Base-by-base conservation (phyloP, 2,888 invertebrate genomes). In the Drosophila prostipennis region DNA sequence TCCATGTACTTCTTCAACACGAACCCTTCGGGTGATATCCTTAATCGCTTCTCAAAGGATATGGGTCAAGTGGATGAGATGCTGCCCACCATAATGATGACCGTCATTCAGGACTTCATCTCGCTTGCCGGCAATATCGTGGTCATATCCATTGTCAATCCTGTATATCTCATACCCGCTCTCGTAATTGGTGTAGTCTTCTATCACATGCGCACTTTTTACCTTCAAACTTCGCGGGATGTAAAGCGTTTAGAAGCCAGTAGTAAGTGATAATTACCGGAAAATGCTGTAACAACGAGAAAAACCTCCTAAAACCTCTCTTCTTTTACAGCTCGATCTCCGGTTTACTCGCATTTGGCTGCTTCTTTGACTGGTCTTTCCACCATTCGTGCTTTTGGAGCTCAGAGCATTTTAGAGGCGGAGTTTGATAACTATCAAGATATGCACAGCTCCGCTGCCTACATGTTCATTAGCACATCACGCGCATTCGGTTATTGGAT, bases 401-500 rank as follows among this genome's bases (percentile, higher is more conserved):
- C 97, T 0, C 96, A 97, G 89, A 93, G 94, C 43, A 94, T 96
- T 40, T 94, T 98, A 49, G 94, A 95, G 49, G 93, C 93, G 43
- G 96, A 97, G 89, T 97, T 97, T 85, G 97, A 97, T 82, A 94
- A 94, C 77, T 95, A 96, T 86, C 96, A 96, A 90, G 96, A 96
- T 88, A 90, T 96, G 1, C 98, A 99, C 89, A 97, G 98, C 56
- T 96, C 98, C 0, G 96, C 98, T 0, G 99, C 97, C 96, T 98
- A 95, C 90, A 93, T 97, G 81, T 98, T 98, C 90, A 95, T 99
- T 34, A 95, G 96, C 0, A 96, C 97, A 1, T 96, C 97, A 2
- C 95, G 98, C 72, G 98, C 99, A 79, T 98, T 99, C 89, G 98
- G 98, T 0, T 96, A 98, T 89, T 97, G 97, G 94, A 92, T 99